Evolutionary conservation across 2,797 vertebrate species (phyloP).

Genomic region (Poliocrania exsul): DNA sequence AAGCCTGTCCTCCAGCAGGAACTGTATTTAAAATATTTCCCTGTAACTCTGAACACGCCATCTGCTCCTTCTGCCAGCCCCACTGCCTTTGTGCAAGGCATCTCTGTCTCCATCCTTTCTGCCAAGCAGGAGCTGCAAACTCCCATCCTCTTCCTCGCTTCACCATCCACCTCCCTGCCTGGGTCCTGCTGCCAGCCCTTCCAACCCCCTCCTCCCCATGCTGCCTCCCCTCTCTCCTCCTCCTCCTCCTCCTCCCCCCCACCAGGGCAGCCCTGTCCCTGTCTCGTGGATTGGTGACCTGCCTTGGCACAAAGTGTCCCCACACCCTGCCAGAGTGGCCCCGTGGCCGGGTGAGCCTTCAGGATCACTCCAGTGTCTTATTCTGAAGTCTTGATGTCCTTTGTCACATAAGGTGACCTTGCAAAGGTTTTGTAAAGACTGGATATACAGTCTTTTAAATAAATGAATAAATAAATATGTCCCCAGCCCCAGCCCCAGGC

Average conservation of each 20-base stretch:
- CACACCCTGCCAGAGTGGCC: not conserved
- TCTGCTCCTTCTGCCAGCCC: not conserved
- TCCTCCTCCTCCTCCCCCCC: not conserved
- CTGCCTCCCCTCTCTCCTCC: not conserved
- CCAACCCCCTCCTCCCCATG: not conserved
- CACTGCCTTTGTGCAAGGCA: rapidly evolving
- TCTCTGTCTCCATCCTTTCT: not conserved
- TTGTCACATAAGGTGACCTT: constrained; percentile 63
- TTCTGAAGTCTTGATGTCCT: constrained; percentile 1
- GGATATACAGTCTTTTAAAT: too few species aligned
- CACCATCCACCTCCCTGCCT: not conserved
- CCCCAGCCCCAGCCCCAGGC: rapidly evolving
- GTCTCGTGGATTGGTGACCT: not conserved
- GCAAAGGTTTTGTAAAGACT: not conserved
- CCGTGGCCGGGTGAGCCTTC: not conserved
- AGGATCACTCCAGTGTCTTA: not conserved
- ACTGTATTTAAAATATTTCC: not conserved
- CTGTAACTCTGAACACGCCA: not conserved
- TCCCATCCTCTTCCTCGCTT: not conserved
- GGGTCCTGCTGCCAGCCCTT: not conserved
- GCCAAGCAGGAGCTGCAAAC: not conserved
- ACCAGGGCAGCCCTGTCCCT: not conserved
- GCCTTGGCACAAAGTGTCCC: not conserved
- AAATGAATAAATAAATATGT: rapidly evolving
- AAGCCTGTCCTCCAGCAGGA: not conserved